A percentile compares a stretch with the other conserved stretches of the same genome.
Evolutionary conservation across 2,797 vertebrate genomes (phyloP).

Genomic region (Astyanax mexicanus): DNA sequence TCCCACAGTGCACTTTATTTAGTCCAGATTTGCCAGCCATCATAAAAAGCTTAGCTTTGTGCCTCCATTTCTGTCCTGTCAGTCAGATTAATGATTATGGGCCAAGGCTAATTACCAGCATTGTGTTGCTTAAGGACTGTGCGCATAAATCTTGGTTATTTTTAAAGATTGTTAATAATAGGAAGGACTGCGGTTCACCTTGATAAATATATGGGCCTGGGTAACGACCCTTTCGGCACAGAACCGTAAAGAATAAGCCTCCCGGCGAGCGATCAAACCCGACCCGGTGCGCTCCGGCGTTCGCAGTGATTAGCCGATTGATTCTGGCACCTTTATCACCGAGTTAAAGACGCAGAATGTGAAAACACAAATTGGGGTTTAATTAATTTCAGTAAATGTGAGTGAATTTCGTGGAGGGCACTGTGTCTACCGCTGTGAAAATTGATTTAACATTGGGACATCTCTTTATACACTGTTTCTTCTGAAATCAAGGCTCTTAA

Average conservation of each 20-base stretch:
- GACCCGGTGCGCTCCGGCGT: conserved; percentile 10
- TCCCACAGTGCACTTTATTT: neutral
- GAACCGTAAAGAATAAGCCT: conserved; percentile 40
- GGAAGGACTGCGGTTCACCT: conserved; percentile 57
- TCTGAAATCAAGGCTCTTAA: too few relatives aligned
- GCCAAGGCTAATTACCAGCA: conserved; percentile 60
- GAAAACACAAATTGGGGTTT: neutral
- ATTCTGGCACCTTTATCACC: conserved; percentile 1
- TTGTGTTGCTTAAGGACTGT: conserved; percentile 57
- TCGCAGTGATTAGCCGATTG: conserved; percentile 45
- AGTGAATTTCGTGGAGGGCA: neutral
- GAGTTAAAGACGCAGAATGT: neutral
- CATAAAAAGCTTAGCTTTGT: conserved; percentile 35
- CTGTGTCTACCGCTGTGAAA: neutral
- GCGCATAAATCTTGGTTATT: conserved; percentile 61
- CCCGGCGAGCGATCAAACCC: conserved; percentile 9
- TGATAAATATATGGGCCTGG: conserved; percentile 55
- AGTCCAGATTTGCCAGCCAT: conserved; percentile 27
- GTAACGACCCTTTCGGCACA: conserved; percentile 49
- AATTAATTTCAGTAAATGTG: neutral
- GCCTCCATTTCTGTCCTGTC: conserved; percentile 49
- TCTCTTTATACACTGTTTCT: too few relatives aligned
- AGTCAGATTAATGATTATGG: conserved; percentile 61
- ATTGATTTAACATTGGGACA: conserved; percentile 19
- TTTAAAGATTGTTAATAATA: conserved; percentile 61